phyloP scores from a whole-genome alignment of 2,888 invertebrate genomes.

The Drosophila melanosoma region DNA sequence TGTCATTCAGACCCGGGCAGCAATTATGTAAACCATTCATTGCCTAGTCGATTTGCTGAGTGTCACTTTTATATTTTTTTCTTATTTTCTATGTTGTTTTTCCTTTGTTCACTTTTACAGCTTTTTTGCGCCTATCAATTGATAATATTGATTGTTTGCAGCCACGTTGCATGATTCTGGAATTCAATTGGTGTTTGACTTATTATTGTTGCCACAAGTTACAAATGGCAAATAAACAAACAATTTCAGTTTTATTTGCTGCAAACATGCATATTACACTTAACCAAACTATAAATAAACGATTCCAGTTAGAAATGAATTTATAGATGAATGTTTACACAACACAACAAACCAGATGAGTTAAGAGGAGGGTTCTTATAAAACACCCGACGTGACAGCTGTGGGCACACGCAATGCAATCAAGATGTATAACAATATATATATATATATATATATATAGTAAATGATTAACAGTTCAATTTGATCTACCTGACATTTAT shows the following conservation, averaged over 20 bases:
- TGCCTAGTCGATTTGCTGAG: constrained; percentile 4
- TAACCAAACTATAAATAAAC: constrained; percentile 8
- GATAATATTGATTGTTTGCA: constrained; percentile 49
- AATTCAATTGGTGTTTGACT: constrained; percentile 19
- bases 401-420: constrained; percentile 31
- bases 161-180: constrained; percentile 25
- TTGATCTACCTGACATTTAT: constrained; percentile 32
- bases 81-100: background rate
- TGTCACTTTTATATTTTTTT: background rate
- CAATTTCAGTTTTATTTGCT: constrained; percentile 35
- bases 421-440: background rate
- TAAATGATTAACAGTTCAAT: constrained; percentile 19
- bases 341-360: background rate
- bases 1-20: constrained; percentile 2
- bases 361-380: constrained; percentile 22
- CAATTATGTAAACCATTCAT: constrained; percentile 46
- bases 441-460: constrained; percentile 1
- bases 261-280: constrained; percentile 31
- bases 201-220: constrained; percentile 41
- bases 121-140: constrained; percentile 30
- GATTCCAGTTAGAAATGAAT: background rate
- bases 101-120: constrained; percentile 10
- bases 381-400: constrained; percentile 31
- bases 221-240: constrained; percentile 29
- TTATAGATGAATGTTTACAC: background rate